Conservation (phyloP, 1,140 invertebrate genomes). For the Rhyzopertha dominica region DNA sequence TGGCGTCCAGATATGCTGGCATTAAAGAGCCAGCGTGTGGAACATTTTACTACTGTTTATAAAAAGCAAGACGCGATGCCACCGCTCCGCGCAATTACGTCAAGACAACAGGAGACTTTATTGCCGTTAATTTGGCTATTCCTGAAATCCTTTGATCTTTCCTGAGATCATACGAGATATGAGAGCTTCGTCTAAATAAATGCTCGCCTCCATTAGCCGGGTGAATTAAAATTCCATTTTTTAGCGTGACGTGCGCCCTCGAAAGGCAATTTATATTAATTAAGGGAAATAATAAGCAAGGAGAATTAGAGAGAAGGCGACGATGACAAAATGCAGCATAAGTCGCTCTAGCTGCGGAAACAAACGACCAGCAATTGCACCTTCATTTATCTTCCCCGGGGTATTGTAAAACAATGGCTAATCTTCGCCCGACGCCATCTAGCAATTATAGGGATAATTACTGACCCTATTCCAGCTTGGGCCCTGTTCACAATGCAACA, state of each 20-base stretch:
- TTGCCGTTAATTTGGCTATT: conserved; percentile 11
- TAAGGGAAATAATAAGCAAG: conserved; percentile 19
- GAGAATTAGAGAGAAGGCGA: conserved; percentile 5
- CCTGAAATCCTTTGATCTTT: no score
- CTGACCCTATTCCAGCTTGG: conserved; percentile 3
- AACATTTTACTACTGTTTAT: no score
- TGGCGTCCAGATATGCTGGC: no score
- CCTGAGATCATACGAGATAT: no score
- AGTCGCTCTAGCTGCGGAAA: conserved; percentile 34
- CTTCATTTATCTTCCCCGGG: conserved; percentile 33
- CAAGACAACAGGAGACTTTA: conserved; percentile 15
- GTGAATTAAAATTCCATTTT: no score
- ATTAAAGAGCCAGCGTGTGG: no score
- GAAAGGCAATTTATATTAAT: conserved; percentile 15
- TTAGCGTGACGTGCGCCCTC: background rate
- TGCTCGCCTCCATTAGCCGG: no score
- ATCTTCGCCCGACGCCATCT: conserved; percentile 33
- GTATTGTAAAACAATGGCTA: conserved; percentile 38
- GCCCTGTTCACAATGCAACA: conserved; percentile 7
- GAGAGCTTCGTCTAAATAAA: no score
- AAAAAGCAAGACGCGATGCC: conserved; percentile 9
- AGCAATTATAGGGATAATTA: conserved; percentile 37
- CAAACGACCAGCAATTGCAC: conserved; percentile 39
- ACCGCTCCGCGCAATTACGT: conserved; percentile 21
- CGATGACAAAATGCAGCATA: conserved; percentile 29